Percentiles rank a stretch among this genome's conserved stretches.
phyloP scores from a whole-genome alignment of 2,113 vertebrate species.

The Felis chaus region DNA sequence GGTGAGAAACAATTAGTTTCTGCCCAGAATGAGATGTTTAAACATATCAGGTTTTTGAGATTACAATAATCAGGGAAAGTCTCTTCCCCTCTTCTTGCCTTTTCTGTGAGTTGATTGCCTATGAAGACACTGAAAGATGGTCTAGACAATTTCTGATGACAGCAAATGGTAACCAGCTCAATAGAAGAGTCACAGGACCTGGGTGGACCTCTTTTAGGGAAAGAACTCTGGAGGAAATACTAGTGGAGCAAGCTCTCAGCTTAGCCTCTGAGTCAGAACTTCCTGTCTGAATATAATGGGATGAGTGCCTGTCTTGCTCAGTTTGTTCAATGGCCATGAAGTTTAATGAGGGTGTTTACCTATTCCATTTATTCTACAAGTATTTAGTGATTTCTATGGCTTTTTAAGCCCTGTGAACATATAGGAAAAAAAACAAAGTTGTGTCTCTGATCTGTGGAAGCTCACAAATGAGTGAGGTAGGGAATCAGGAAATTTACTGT shows the following conservation, averaged over 20 bases:
- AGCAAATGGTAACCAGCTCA: background rate
- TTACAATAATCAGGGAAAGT: background rate
- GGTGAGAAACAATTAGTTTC: background rate
- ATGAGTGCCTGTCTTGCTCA: background rate
- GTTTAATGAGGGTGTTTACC: background rate
- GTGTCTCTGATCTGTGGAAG: background rate
- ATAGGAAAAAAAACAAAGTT: background rate
- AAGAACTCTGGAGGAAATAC: background rate
- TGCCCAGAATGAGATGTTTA: background rate
- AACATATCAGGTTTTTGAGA: background rate
- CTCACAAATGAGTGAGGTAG: background rate
- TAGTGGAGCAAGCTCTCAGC: no score
- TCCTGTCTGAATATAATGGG: background rate
- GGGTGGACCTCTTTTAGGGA: background rate
- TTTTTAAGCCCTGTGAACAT: background rate
- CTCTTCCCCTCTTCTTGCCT: background rate
- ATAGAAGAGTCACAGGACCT: background rate
- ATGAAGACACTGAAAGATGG: fast-evolving
- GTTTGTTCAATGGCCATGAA: background rate
- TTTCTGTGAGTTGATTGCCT: background rate
- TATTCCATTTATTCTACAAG: background rate
- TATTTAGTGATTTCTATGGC: background rate
- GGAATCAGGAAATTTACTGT: background rate
- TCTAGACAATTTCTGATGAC: background rate
- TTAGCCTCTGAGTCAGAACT: background rate